Conservation (phyloP, 2,797 vertebrate species). For the Cryptoprocta ferox region DNA sequence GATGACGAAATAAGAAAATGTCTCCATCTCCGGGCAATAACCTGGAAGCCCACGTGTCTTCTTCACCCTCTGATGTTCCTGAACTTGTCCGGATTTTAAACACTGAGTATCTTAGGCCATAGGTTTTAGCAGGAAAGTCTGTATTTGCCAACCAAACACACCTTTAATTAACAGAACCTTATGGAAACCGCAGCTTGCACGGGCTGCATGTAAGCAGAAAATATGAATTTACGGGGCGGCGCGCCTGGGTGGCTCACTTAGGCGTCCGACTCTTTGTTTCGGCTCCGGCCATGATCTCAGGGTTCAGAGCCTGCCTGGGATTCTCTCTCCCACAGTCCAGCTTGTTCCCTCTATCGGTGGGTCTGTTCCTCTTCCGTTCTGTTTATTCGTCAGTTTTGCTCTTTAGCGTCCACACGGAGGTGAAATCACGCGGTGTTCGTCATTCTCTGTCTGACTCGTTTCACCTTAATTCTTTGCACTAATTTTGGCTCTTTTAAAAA, state of each 20-base stretch:
- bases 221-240: too few species aligned
- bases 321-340: too few species aligned
- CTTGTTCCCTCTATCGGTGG: too few species aligned
- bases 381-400: neutral
- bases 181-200: neutral
- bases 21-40: neutral
- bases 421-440: neutral
- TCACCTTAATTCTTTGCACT: neutral
- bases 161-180: neutral
- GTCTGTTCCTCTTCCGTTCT: neutral
- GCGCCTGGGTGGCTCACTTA: too few species aligned
- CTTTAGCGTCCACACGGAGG: neutral
- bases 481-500: neutral
- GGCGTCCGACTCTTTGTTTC: rapidly evolving
- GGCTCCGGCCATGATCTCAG: too few species aligned
- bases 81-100: neutral
- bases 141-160: neutral
- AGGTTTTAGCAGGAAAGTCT: neutral
- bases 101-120: neutral
- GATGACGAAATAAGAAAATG: neutral
- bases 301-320: too few species aligned
- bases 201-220: neutral
- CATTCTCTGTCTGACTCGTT: neutral
- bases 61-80: neutral
- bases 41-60: neutral